These are phyloP conservation scores for Myanophis thanlyinensis DNA, from an alignment of 2,113 vertebrate genomes.

Conservation along the genomic window DNA sequence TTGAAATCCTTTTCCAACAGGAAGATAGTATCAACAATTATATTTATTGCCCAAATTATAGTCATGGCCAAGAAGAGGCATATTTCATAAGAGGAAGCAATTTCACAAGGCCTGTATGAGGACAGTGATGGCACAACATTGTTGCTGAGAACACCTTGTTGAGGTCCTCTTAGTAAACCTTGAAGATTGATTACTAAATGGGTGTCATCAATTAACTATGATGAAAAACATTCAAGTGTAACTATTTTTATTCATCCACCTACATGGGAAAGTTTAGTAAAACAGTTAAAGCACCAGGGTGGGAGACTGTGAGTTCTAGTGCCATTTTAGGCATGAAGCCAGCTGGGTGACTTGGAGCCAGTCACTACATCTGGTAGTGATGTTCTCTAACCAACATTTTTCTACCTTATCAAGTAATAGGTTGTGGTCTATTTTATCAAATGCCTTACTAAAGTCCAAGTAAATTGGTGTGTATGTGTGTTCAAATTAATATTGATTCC, in stretches of 20 bases:
- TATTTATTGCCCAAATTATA: not conserved
- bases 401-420: too few relatives aligned
- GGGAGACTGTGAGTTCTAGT: not conserved
- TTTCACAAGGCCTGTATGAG: not conserved
- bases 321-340: not conserved
- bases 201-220: not conserved
- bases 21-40: not conserved
- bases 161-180: slow-evolving; percentile 5
- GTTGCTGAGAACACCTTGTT: slow-evolving; percentile 20
- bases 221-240: not conserved
- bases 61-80: slow-evolving; percentile 3
- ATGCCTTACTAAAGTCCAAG: too few relatives aligned
- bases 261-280: not conserved
- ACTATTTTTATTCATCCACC: not conserved
- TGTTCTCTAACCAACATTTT: too few relatives aligned
- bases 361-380: too few relatives aligned
- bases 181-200: slow-evolving; percentile 20
- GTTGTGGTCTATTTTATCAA: too few relatives aligned
- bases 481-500: too few relatives aligned
- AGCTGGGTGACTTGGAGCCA: not conserved
- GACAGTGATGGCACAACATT: not conserved
- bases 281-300: not conserved
- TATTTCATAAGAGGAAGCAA: not conserved
- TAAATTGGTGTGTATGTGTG: too few relatives aligned
- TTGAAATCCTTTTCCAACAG: slow-evolving; percentile 11